Percentiles rank a stretch among this genome's conserved stretches.
phyloP scores from a whole-genome alignment of 2,797 vertebrate genomes.

The Esox masquinongy region DNA sequence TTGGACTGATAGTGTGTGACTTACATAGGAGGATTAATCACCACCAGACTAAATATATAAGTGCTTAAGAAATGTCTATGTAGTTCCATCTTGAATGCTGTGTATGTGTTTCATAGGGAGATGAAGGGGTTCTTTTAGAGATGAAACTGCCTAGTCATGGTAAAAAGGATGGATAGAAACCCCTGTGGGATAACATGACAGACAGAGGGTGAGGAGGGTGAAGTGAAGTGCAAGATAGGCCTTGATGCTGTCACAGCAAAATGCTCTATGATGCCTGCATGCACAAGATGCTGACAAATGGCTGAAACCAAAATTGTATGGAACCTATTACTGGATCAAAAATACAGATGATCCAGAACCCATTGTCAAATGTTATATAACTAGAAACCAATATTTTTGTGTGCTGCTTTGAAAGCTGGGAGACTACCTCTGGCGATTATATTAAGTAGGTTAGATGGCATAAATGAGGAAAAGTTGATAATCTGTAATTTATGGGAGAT shows the following conservation, averaged over 20 bases:
- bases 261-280: too few species aligned
- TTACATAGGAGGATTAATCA: not conserved
- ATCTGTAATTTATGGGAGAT: too few species aligned
- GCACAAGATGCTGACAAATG: too few species aligned
- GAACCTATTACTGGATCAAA: too few species aligned
- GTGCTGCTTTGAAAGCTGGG: too few species aligned
- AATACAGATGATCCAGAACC: too few species aligned
- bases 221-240: not conserved
- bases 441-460: too few species aligned
- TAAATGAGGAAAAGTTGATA: too few species aligned
- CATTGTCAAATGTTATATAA: too few species aligned
- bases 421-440: too few species aligned
- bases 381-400: too few species aligned
- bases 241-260: constrained; percentile 3
- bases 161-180: constrained; percentile 46
- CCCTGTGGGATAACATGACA: constrained; percentile 33
- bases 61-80: not conserved
- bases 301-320: too few species aligned
- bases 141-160: constrained; percentile 49
- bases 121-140: constrained; percentile 42
- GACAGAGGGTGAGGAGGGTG: constrained; percentile 11
- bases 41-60: not conserved
- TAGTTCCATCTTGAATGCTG: not conserved
- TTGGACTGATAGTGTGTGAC: not conserved
- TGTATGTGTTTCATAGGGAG: not conserved